Evolutionary conservation across 2,888 invertebrate species (phyloP).

Genomic region (Plebejus melissa): DNA sequence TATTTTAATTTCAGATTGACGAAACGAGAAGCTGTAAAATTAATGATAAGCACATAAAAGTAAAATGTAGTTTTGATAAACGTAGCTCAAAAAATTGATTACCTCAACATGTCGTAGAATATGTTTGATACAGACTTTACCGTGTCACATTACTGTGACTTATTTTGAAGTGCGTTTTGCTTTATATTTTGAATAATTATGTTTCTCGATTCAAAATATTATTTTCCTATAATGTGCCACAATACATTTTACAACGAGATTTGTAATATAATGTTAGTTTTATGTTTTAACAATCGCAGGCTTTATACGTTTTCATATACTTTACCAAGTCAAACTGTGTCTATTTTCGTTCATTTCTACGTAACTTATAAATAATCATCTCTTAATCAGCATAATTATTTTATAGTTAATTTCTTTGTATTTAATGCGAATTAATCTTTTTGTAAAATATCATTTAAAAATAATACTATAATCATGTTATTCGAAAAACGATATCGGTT

Average conservation of each 20-base stretch:
- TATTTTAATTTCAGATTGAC: conserved; percentile 34
- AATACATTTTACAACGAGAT: conserved; percentile 20
- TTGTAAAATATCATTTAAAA: not conserved
- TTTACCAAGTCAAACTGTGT: not conserved
- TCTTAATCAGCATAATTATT: not conserved
- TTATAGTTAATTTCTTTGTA: not conserved
- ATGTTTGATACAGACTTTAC: conserved; percentile 36
- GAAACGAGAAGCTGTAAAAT: conserved; percentile 30
- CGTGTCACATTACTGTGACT: not conserved
- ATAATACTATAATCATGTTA: not conserved
- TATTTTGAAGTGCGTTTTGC: not conserved
- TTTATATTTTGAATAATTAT: conserved; percentile 2
- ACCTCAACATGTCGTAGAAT: conserved; percentile 41
- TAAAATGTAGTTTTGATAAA: conserved; percentile 37
- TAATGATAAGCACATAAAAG: conserved; percentile 31
- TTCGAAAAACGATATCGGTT: not conserved
- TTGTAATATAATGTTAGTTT: conserved; percentile 21
- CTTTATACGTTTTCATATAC: not conserved
- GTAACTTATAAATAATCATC: not conserved
- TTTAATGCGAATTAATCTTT: not conserved
- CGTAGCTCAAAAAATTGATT: conserved; percentile 45
- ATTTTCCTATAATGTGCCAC: conserved; percentile 26
- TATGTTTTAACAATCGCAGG: not conserved
- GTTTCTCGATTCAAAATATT: conserved; percentile 15
- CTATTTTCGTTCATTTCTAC: not conserved